Base-by-base conservation (phyloP, 2,797 vertebrate genomes). In the Podarcis lilfordi region DNA sequence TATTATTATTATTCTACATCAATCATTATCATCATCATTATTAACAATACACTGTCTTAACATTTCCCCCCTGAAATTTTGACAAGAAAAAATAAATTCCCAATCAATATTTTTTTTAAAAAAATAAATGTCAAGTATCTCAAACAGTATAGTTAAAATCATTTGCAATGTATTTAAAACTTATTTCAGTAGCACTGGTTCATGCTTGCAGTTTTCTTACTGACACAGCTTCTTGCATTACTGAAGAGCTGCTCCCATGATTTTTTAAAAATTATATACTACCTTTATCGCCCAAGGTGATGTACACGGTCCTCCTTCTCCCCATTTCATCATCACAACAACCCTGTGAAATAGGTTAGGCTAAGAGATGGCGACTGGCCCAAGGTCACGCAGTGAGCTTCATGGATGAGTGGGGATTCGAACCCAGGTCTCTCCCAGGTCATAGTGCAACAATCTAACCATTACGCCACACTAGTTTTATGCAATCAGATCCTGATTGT, bases 401-500 rank as follows among this genome's bases (percentile, higher is more conserved):
- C 50, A 55, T 55, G 50, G 50, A 15, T 55, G 50, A 55, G 50
- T 15, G 1, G 50, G 50, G 50, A 55, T 55, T 55, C 13, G 13
- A 55, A 55, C 50, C 50, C 50, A 4, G 13, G 13, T 55, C 13
- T 15, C 50, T 55, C 13, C 3, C 50, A 55, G 50, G 50, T 55
- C 50, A 55, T 55, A 55, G 50, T 15, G 50, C 13, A 55, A 55
- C 50, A 55, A 55, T 55, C 50, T 55, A 55, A 15, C 50, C 50
- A 13, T 50, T 50, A 50, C 11, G 3, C 50, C 50, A 55, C 50
- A 55, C 50, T 55, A 4, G 50, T 3, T 40, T n/a, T 87, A 74
- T 81, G 81, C 45, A 84, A 93, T 93, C 89, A 94, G 89, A 89
- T 25, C 72, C 69, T 89, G 1, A 0, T 0, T 89, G 91, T 91